A percentile compares a stretch with the other conserved stretches of the same genome.
These are phyloP conservation scores for Asteroscopus sphinx DNA, from an alignment of 2,888 invertebrate genomes.

Conservation along the genomic window DNA sequence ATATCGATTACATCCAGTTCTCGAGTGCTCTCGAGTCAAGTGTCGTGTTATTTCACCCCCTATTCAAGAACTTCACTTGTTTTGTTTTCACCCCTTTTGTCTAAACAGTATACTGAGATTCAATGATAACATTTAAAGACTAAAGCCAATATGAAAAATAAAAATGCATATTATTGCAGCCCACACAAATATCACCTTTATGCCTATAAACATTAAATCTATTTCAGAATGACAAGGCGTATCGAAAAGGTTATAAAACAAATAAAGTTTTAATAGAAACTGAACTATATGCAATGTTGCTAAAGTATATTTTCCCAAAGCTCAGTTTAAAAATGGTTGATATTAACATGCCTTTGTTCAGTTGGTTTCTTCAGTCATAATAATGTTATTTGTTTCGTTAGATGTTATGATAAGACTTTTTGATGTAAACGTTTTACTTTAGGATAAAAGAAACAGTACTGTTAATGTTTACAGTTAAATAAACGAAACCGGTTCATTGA, in stretches of 20 bases:
- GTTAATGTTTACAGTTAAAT: slow-evolving; percentile 21
- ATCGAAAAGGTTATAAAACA: slow-evolving; percentile 1
- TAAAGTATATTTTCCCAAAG: slow-evolving; percentile 4
- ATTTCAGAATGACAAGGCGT: slow-evolving; percentile 2
- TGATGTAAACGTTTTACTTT: slow-evolving; percentile 16
- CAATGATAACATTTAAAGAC: slow-evolving; percentile 42
- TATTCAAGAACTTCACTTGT: slow-evolving; percentile 23
- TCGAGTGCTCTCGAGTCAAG: slow-evolving; percentile 66
- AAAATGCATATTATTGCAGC: neutral
- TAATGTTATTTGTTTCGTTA: slow-evolving; percentile 54
- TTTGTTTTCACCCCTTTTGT: slow-evolving; percentile 54
- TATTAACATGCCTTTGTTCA: slow-evolving; percentile 20
- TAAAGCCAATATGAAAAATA: slow-evolving; percentile 11
- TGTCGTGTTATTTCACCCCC: slow-evolving; percentile 41
- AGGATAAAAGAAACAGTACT: slow-evolving; percentile 5
- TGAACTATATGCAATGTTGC: fast-evolving
- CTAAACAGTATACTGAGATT: slow-evolving; percentile 38
- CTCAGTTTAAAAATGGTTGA: neutral
- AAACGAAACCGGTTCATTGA: slow-evolving; percentile 37
- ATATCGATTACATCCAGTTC: slow-evolving; percentile 78
- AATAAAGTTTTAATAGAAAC: neutral
- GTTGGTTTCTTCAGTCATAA: slow-evolving; percentile 51
- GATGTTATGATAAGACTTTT: slow-evolving; percentile 39
- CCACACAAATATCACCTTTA: slow-evolving; percentile 4
- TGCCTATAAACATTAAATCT: fast-evolving